Percentiles rank a stretch among this genome's conserved stretches.
phyloP scores from a whole-genome alignment of 2,888 invertebrate genomes.

The Synanthedon tipuliformis region DNA sequence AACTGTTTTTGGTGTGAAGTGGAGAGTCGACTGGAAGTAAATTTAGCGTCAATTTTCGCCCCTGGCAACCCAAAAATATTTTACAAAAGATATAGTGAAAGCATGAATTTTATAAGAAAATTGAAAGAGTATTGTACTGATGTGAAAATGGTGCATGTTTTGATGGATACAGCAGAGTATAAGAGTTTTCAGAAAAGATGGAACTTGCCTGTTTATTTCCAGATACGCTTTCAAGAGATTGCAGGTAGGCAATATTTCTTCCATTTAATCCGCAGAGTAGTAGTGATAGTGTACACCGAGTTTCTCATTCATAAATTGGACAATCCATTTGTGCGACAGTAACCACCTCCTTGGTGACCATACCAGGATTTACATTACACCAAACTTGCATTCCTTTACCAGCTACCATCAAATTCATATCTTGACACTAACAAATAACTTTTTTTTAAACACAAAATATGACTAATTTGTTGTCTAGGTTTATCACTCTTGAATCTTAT shows the following conservation, averaged over 20 bases:
- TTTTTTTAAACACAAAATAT: no score
- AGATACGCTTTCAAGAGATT: slow-evolving; percentile 94
- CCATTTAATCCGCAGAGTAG: background rate
- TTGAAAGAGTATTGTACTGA: slow-evolving; percentile 76
- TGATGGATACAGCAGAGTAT: slow-evolving; percentile 78
- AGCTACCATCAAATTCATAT: no score
- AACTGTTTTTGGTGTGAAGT: slow-evolving; percentile 91
- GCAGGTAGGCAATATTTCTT: slow-evolving; percentile 65
- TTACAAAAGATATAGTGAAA: slow-evolving; percentile 83
- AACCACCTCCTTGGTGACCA: no score
- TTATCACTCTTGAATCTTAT: no score
- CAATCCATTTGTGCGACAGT: no score
- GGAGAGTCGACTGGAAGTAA: slow-evolving; percentile 83
- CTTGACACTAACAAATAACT: no score
- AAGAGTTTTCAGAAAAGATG: slow-evolving; percentile 86
- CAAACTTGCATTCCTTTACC: no score
- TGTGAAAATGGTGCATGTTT: slow-evolving; percentile 67
- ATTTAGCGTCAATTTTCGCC: slow-evolving; percentile 86
- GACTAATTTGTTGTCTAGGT: no score
- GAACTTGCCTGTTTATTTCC: slow-evolving; percentile 97
- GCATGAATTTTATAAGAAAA: slow-evolving; percentile 78
- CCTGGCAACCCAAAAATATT: slow-evolving; percentile 93
- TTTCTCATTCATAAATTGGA: no score
- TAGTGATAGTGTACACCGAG: no score
- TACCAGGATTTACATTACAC: no score